These are phyloP conservation scores for Raja brachyura DNA, from an alignment of 2,113 vertebrate genomes.

Conservation along the genomic window DNA sequence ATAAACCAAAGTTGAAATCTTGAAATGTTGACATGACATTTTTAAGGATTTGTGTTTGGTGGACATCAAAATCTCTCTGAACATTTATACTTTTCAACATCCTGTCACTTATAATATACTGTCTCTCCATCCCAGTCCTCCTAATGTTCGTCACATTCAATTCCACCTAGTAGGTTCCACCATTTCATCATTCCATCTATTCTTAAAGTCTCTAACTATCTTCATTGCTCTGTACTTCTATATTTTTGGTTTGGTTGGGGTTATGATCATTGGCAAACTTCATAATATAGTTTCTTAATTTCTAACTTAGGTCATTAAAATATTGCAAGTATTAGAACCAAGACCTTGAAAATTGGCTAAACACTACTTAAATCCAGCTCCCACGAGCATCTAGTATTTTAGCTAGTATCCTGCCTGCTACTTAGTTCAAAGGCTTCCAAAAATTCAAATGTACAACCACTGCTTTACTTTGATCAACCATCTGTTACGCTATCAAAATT, in stretches of 20 bases:
- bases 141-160: not conserved
- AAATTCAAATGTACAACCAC: too few species aligned
- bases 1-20: too few species aligned
- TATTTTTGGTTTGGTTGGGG: not conserved
- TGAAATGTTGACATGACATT: not conserved
- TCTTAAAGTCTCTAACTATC: not conserved
- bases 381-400: not conserved
- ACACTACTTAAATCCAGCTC: not conserved
- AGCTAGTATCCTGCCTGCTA: not conserved
- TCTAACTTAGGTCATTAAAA: not conserved
- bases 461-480: too few species aligned
- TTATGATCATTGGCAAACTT: too few species aligned
- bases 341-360: not conserved
- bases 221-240: not conserved
- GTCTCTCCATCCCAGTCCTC: not conserved
- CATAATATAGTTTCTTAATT: too few species aligned
- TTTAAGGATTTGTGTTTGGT: not conserved
- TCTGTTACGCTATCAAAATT: too few species aligned
- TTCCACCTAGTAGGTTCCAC: not conserved
- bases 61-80: not conserved
- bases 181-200: not conserved
- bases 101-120: not conserved
- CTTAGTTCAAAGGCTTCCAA: too few species aligned
- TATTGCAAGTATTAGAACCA: not conserved
- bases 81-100: not conserved